phyloP scores from a whole-genome alignment of 2,113 vertebrate genomes.

The Gallinago paraguaiae region DNA sequence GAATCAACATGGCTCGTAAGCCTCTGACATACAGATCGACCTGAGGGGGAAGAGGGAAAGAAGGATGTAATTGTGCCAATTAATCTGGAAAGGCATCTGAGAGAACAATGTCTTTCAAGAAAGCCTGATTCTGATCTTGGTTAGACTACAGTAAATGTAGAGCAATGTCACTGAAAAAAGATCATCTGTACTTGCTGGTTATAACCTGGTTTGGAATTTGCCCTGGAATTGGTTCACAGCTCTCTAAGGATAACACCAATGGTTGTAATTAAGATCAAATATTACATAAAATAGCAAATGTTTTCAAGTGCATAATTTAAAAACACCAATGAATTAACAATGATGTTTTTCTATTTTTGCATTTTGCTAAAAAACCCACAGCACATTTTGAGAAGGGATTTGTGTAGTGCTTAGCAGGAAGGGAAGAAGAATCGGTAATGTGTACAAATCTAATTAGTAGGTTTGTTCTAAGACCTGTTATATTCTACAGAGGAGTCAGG shows the following conservation, averaged over 20 bases:
- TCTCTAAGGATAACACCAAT: neutral
- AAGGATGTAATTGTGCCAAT: slow-evolving; percentile 70
- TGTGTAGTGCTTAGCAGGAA: neutral
- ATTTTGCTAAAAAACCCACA: neutral
- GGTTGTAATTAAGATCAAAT: neutral
- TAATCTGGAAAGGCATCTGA: slow-evolving; percentile 65
- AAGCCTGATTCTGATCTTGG: neutral
- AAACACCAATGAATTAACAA: neutral
- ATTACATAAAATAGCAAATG: neutral
- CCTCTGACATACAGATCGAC: slow-evolving; percentile 45
- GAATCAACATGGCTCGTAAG: slow-evolving; percentile 59
- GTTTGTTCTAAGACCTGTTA: neutral
- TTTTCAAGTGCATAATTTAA: neutral
- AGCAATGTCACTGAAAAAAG: neutral
- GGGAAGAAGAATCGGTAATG: neutral
- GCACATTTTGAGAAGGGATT: neutral
- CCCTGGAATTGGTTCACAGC: neutral
- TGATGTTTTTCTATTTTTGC: neutral
- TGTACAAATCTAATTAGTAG: neutral
- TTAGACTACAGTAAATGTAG: neutral
- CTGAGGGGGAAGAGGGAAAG: slow-evolving; percentile 28
- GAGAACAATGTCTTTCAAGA: slow-evolving; percentile 37
- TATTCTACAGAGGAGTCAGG: neutral
- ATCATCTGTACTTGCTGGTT: neutral
- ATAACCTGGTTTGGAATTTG: neutral